Conservation (phyloP, 2,888 invertebrate species). For the Drosophila pegasa region DNA sequence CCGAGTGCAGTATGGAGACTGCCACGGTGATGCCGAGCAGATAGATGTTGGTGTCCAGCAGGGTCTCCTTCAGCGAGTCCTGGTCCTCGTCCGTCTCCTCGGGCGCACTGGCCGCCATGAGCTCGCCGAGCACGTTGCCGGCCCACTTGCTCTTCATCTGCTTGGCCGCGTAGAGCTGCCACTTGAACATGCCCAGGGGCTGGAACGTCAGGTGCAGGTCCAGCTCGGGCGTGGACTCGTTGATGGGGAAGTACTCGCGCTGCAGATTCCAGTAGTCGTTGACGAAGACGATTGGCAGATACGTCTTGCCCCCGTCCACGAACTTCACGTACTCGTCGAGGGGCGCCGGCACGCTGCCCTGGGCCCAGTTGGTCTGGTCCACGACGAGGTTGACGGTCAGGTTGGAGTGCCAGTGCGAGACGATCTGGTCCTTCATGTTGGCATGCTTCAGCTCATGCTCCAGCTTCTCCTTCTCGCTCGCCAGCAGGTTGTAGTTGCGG, state of each 20-base stretch:
- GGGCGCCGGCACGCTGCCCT: constrained; percentile 95
- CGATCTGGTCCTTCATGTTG: constrained; percentile 91
- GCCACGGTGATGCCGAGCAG: constrained; percentile 95
- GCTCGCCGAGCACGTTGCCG: constrained; percentile 88
- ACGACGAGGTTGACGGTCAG: constrained; percentile 97
- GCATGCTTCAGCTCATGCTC: constrained; percentile 90
- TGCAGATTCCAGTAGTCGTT: constrained; percentile 99
- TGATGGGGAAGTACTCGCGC: constrained; percentile 96
- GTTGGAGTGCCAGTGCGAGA: constrained; percentile 99
- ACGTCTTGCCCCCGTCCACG: constrained; percentile 92
- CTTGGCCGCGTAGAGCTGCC: constrained; percentile 99
- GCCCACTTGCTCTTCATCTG: constrained; percentile 95
- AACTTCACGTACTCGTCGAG: constrained; percentile 97
- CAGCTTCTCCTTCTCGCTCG: constrained; percentile 87
- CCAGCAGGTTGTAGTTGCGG: constrained; percentile 96
- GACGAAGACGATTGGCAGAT: constrained; percentile 96
- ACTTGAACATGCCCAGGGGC: constrained; percentile 97
- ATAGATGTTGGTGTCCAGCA: constrained; percentile 98
- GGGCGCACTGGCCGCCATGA: constrained; percentile 87
- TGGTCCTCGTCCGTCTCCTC: constrained; percentile 90
- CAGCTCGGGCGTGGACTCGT: constrained; percentile 91
- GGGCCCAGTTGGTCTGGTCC: constrained; percentile 98
- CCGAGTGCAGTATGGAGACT: constrained; percentile 97
- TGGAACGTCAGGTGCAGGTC: constrained; percentile 91
- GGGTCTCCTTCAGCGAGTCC: constrained; percentile 95